Conservation (phyloP, 1,140 invertebrate genomes). For the Atta colombica region DNA sequence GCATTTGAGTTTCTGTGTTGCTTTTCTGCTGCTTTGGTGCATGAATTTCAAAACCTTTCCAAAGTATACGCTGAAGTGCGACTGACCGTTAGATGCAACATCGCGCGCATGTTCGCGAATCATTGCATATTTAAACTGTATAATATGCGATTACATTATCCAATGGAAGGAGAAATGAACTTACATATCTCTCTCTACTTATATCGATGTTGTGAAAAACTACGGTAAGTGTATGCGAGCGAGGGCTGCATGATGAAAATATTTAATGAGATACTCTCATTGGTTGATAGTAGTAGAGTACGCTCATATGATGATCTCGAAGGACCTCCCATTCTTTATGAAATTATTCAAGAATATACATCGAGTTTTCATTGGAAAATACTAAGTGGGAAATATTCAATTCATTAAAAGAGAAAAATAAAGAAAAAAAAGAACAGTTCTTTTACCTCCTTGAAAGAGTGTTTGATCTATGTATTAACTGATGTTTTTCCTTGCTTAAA, state of each 20-base stretch:
- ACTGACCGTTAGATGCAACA: neutral
- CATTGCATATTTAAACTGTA: slow-evolving; percentile 44
- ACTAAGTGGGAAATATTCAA: neutral
- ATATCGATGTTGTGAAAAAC: neutral
- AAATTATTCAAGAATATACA: slow-evolving; percentile 12
- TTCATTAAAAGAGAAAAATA: neutral
- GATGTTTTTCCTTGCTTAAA: neutral
- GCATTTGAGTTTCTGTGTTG: neutral
- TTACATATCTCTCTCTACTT: neutral
- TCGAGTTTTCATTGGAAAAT: slow-evolving; percentile 16
- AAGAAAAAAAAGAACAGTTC: neutral
- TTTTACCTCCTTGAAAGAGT: neutral
- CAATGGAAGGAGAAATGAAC: neutral
- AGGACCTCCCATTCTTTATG: neutral
- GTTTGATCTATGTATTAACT: neutral
- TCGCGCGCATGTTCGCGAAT: neutral
- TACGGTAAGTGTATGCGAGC: neutral
- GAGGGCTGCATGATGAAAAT: slow-evolving; percentile 23
- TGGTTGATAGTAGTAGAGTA: neutral
- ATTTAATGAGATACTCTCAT: slow-evolving; percentile 46
- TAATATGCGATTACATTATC: neutral
- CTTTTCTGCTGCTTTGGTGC: neutral
- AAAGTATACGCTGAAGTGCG: neutral
- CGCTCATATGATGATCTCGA: neutral
- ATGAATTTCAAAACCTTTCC: slow-evolving; percentile 20